Conservation (phyloP, 2,888 invertebrate genomes). For the Diarsia brunnea region DNA sequence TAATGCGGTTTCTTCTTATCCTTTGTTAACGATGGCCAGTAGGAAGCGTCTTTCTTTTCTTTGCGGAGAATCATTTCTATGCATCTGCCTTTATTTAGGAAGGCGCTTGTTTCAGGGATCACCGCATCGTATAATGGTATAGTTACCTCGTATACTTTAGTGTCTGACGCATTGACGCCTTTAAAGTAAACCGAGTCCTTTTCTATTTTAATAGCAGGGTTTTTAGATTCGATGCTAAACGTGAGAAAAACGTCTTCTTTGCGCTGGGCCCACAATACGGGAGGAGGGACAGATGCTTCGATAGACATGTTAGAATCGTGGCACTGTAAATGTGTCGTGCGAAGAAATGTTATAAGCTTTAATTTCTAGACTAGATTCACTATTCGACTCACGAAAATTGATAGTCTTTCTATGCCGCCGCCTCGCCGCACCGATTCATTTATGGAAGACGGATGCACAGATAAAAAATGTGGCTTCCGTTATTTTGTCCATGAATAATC, state of each 20-base stretch:
- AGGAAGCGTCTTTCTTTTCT: slow-evolving; percentile 93
- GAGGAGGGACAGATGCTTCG: slow-evolving; percentile 92
- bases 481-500: slow-evolving; percentile 11
- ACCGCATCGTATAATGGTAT: slow-evolving; percentile 96
- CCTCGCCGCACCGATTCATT: slow-evolving; percentile 76
- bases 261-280: slow-evolving; percentile 98
- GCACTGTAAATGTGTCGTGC: slow-evolving; percentile 30
- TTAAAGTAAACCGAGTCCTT: slow-evolving; percentile 95
- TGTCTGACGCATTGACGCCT: slow-evolving; percentile 96
- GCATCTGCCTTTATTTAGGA: slow-evolving; percentile 93
- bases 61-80: slow-evolving; percentile 94
- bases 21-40: slow-evolving; percentile 97
- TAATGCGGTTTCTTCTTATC: slow-evolving; percentile 98
- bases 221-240: slow-evolving; percentile 97
- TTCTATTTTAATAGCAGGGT: slow-evolving; percentile 95
- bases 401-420: slow-evolving; percentile 60
- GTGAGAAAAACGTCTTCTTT: slow-evolving; percentile 95
- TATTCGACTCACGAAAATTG: slow-evolving; percentile 63
- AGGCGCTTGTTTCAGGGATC: slow-evolving; percentile 94
- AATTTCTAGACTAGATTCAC: slow-evolving; percentile 64
- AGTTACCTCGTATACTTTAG: slow-evolving; percentile 96
- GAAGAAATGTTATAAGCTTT: slow-evolving; percentile 40
- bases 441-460: slow-evolving; percentile 68
- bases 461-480: slow-evolving; percentile 47
- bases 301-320: slow-evolving; percentile 83